A percentile compares a stretch with the other conserved stretches of the same genome.
These are phyloP conservation scores for Pachyrhynchus sulphureomaculatus DNA, from an alignment of 1,140 invertebrate species.

Conservation along the genomic window DNA sequence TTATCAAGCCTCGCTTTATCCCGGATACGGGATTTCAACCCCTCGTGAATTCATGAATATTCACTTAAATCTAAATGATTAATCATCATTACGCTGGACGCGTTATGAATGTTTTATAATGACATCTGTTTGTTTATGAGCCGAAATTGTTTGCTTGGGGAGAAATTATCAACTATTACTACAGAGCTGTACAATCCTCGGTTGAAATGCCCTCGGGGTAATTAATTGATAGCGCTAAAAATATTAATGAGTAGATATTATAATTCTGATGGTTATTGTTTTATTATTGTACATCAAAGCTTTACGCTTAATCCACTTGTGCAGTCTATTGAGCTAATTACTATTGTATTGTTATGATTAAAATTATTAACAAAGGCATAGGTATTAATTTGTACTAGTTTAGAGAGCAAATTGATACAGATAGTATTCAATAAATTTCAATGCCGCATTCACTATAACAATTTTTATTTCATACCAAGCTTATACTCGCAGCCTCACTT, in stretches of 20 bases:
- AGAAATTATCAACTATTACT: slow-evolving; percentile 37
- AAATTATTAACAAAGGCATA: no score
- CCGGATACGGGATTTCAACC: slow-evolving; percentile 31
- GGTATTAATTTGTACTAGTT: no score
- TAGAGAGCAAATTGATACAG: no score
- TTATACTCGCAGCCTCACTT: no score
- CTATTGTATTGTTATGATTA: not conserved
- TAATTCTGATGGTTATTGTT: not conserved
- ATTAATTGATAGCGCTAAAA: slow-evolving; percentile 33
- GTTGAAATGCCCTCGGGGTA: slow-evolving; percentile 27
- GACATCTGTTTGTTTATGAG: slow-evolving; percentile 46
- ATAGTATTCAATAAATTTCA: no score
- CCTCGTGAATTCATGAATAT: slow-evolving; percentile 46
- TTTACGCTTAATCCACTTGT: not conserved
- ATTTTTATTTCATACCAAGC: no score
- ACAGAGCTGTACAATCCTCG: slow-evolving; percentile 21
- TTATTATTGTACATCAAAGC: not conserved
- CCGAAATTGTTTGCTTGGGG: slow-evolving; percentile 40
- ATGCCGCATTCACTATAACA: no score
- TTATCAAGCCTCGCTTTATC: slow-evolving; percentile 31
- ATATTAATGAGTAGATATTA: slow-evolving; percentile 22
- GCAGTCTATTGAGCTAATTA: no score
- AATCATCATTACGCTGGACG: slow-evolving; percentile 49
- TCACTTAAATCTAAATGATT: slow-evolving; percentile 50
- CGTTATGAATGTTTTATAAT: slow-evolving; percentile 48